Base-by-base conservation (phyloP, 2,888 invertebrate species). In the Euspilapteryx auroguttella region DNA sequence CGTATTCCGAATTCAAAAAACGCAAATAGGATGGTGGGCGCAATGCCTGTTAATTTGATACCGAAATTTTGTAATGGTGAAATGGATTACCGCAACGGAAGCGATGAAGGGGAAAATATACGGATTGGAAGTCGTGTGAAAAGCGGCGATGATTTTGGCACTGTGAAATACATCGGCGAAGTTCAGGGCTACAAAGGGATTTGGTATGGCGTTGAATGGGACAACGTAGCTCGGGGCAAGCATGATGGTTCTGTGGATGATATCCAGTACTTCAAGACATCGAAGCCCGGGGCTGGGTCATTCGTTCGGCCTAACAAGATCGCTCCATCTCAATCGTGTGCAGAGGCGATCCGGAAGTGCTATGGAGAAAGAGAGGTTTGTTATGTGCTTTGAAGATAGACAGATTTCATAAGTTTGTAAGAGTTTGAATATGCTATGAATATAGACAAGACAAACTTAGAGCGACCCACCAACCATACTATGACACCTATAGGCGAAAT, bases 201-300 rank as follows among this genome's bases (percentile, higher is more conserved):
- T 15, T 97, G 96, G 97, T 76, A 93, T 31, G 98, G 98, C 1
- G 82, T 98, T n/a, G 97, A 98, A 55, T 98, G 97, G 97, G 97
- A 98, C 56, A 86, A 94, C 45, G 79, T 83, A 3, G 63, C 71
- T 5, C 79, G 97, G 44, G 98, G 98, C 2, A 96, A 94, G 57
- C 97, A 98, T 52, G 85, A 94, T 73, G 98, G 98, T 1, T 80
- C 79, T 24, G 81, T 94, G 23, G 84, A 92, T 37, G 91, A 86
- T 25, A 68, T 81, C 25, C 80, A 83, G 38, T 97, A 96, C 59
- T 98, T 96, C 56, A 76, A 81, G 49, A 56, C 89, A 1, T 81
- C 81, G 27, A 77, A 83, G 51, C 82, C 86, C n/a, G 87, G 81
- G 2, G 87, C 94, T 23, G 96, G 94, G 0, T 94, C 95, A 4